Evolutionary conservation across 2,888 invertebrate genomes (phyloP), one percentile per base, ranked within the genome.

Genomic region (Aphidoletes aphidimyza): DNA sequence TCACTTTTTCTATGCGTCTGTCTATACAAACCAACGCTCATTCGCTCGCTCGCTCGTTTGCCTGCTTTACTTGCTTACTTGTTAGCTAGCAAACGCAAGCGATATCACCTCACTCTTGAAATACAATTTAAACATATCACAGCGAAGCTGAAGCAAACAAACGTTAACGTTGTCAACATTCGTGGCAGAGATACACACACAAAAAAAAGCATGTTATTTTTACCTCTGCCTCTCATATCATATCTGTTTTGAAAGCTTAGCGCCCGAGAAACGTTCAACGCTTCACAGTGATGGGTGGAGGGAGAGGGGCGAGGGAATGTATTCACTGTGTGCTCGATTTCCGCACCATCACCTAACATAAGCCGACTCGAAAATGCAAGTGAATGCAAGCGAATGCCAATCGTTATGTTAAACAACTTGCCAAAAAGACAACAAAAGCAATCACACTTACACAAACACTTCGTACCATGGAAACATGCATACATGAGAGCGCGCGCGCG

Each of bases 381-480:
- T n/a, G 54, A 14, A 69, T 69, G 69, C 69, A 69, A 69, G 69
- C 34, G n/a, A n/a, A n/a, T n/a, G n/a, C n/a, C n/a, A n/a, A n/a
- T n/a, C n/a, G 30, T n/a, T 69, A 30, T 69, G 30, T 69, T 30
- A 34, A 69, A 69, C 69, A 69, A 69, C 69, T 69, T 69, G 69
- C 69, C 26, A 69, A 69, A 69, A 69, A 69, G 69, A 69, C 69
- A 69, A 69, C 69, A 69, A 69, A n/a, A 69, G 69, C 69, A 69
- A 5, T 69, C 69, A 69, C 69, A 30, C 69, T 69, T 30, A 3
- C 26, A 54, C 54, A 54, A 11, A 69, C 30, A n/a, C n/a, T n/a
- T 22, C 54, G 9, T 9, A 22, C n/a, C 22, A 54, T 22, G 22
- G 3, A 22, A n/a, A 54, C 54, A 22, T 22, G 6, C 54, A 22